These are phyloP conservation scores for Ovis canadensis DNA, from an alignment of 2,113 vertebrate species.

Conservation along the genomic window DNA sequence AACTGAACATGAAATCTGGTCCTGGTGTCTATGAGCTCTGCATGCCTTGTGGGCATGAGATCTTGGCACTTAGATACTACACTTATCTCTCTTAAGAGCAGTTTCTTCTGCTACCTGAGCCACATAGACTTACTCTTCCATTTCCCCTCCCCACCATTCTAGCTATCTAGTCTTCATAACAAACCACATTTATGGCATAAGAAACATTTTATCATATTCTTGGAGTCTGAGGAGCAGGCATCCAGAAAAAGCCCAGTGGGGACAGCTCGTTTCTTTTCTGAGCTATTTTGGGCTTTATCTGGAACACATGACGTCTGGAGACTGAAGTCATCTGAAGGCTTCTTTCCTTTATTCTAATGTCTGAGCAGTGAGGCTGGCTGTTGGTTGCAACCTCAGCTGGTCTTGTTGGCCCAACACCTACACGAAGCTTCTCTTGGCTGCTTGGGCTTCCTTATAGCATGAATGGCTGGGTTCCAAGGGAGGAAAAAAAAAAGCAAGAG, in stretches of 20 bases:
- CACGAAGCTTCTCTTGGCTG: background rate
- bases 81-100: background rate
- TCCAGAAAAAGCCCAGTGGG: background rate
- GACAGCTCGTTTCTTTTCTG: background rate
- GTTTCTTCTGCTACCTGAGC: background rate
- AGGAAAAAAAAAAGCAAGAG: background rate
- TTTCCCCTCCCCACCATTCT: background rate
- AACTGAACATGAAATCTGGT: background rate
- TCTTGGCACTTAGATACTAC: too few species aligned
- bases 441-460: background rate
- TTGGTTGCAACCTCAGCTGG: background rate
- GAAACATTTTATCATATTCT: background rate
- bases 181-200: background rate
- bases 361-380: background rate
- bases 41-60: background rate
- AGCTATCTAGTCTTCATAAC: background rate
- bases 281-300: background rate
- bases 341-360: background rate
- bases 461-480: background rate
- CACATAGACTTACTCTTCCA: fast-evolving
- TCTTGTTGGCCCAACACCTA: background rate
- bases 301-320: background rate
- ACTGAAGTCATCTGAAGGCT: background rate
- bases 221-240: background rate
- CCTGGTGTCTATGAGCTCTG: background rate